Evolutionary conservation across 2,113 vertebrate genomes (phyloP).

Genomic region (Oxyura jamaicensis): DNA sequence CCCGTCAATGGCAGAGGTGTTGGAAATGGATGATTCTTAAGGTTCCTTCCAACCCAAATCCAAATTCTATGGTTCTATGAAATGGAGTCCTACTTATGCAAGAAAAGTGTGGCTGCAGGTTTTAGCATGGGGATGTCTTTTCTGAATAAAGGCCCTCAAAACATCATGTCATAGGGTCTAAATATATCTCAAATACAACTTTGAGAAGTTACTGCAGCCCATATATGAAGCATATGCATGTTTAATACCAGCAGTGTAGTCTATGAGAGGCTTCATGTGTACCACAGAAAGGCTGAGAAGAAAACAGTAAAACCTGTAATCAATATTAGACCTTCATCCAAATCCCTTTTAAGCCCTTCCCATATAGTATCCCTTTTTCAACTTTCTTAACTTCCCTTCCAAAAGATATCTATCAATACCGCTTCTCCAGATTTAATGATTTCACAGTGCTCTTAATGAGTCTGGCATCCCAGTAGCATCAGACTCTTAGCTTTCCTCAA

Average conservation of each 20-base stretch:
- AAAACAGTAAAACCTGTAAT: background rate
- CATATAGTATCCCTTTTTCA: background rate
- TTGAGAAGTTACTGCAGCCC: background rate
- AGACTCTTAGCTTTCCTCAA: background rate
- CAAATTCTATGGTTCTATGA: background rate
- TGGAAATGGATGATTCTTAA: background rate
- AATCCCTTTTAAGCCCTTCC: background rate
- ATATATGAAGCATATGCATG: accelerated
- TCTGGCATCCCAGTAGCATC: background rate
- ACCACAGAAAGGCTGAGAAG: background rate
- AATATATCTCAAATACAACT: background rate
- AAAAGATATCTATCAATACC: background rate
- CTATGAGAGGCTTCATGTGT: background rate
- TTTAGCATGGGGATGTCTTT: accelerated
- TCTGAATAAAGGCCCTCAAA: background rate
- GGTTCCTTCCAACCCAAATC: background rate
- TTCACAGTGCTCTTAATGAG: background rate
- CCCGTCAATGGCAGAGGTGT: background rate
- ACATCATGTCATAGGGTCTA: background rate
- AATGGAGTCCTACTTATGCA: background rate
- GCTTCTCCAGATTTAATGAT: background rate
- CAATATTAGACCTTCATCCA: background rate
- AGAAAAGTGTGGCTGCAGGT: background rate
- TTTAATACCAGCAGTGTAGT: background rate
- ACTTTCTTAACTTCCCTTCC: background rate